Evolutionary conservation across 1,140 invertebrate genomes (phyloP), one percentile per base, ranked within the genome.

Genomic region (Akabosia matsudoensis): DNA sequence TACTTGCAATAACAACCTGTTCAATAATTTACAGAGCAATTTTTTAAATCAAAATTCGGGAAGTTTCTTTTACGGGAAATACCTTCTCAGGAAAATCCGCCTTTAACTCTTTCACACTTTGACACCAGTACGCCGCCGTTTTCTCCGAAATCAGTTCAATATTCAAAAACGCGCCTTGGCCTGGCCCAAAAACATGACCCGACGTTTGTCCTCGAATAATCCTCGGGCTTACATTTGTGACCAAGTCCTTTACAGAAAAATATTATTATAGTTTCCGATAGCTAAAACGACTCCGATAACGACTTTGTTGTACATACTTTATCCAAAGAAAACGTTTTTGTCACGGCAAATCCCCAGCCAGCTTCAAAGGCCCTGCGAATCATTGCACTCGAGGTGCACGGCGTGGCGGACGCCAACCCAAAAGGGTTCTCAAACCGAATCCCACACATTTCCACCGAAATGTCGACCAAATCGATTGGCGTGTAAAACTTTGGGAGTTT

Each of bases 121-220:
- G 85, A 74, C 93, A 91, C 97, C 97, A 99, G 84, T 98, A 99
- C 0, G 90, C 92, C 54, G 90, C 90, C 13, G 92, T 92, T 85
- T 99, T 99, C 86, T 99, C 97, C 14, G 96, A 98, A 84, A 99
- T 98, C 0, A 99, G 86, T 86, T 99, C 97, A 79, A 99, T 99
- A 83, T 99, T 99, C 0, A 99, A 86, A 85, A 98, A 99, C 3
- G 95, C 91, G 1, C 93, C 91, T 87, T 98, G 97, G 67, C 94
- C 94, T 0, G 97, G 97, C 0, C 97, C 97, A 85, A 90, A 99
- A 81, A 90, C 87, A 79, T 97, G 91, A 22, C 97, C 92, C 1
- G 95, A 95, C 0, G 96, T 98, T 2, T 91, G 92, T 16, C 97
- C 97, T 77, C 95, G 88, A 0, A 99, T 90, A 79, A 99, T 99